Percentiles rank a stretch among this genome's conserved stretches.
Conservation (phyloP, 2,888 invertebrate genomes). For the Folsomia candida region DNA sequence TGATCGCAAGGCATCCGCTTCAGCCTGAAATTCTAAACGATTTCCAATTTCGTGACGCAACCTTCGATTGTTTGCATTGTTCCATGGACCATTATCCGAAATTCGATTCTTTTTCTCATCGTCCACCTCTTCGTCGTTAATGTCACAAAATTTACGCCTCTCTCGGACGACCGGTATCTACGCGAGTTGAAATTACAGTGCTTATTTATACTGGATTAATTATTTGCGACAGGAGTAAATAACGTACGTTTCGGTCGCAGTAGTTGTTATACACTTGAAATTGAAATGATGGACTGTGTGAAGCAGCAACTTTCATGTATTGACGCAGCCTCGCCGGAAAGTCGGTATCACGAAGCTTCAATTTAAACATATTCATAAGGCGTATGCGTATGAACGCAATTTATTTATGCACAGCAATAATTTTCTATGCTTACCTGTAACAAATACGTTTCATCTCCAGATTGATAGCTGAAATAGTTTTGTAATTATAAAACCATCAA, state of each 20-base stretch:
- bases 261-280: conserved; percentile 45
- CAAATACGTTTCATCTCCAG: conserved; percentile 94
- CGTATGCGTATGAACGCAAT: neutral
- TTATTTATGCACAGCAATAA: neutral
- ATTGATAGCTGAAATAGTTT: conserved; percentile 81
- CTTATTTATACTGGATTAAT: too few relatives aligned
- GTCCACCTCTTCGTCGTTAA: conserved; percentile 94
- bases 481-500: too few relatives aligned
- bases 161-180: conserved; percentile 81
- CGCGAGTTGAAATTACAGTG: too few relatives aligned
- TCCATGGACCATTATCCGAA: conserved; percentile 35
- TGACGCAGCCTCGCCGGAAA: conserved; percentile 91
- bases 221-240: too few relatives aligned
- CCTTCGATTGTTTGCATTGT: conserved; percentile 61
- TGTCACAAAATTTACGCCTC: conserved; percentile 84
- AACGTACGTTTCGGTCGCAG: conserved; percentile 43
- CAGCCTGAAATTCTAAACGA: conserved; percentile 78
- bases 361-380: too few relatives aligned
- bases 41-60: conserved; percentile 81
- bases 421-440: conserved; percentile 57
- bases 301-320: conserved; percentile 89
- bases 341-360: conserved; percentile 83
- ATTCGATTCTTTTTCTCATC: conserved; percentile 72
- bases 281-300: conserved; percentile 65
- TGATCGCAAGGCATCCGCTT: conserved; percentile 80